These are phyloP conservation scores for Electrona antarctica DNA, from an alignment of 2,113 vertebrate genomes.

Conservation along the genomic window DNA sequence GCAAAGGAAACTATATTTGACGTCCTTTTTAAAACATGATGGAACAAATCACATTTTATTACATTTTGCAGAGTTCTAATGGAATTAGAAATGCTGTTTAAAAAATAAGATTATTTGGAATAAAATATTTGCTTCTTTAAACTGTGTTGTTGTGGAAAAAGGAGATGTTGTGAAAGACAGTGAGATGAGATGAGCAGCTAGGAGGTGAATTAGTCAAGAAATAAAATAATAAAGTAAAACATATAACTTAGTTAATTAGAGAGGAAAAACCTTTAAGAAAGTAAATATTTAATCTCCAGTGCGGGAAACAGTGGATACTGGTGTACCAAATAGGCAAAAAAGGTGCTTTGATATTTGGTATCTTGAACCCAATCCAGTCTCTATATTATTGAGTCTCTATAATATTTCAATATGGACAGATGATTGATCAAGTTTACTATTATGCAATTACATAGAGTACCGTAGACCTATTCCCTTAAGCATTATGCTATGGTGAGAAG, in stretches of 20 bases:
- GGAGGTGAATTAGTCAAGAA: conserved; percentile 66
- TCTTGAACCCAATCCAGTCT: no score
- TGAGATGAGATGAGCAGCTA: conserved; percentile 48
- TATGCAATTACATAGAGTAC: conserved; percentile 7
- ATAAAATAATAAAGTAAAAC: conserved; percentile 54
- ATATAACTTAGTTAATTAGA: conserved; percentile 44
- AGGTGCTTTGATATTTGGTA: no score
- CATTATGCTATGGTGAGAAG: no score
- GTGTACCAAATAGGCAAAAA: conserved; percentile 15
- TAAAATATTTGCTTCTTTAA: conserved; percentile 76
- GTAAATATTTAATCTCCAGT: no score
- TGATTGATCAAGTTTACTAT: neutral
- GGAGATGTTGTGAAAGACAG: conserved; percentile 67
- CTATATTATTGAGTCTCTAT: neutral
- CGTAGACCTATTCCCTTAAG: no score
- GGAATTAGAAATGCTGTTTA: conserved; percentile 74
- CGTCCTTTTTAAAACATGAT: conserved; percentile 65
- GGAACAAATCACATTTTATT: conserved; percentile 69
- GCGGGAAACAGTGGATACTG: conserved; percentile 4
- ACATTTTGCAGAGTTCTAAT: conserved; percentile 72
- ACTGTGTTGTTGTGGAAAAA: conserved; percentile 71
- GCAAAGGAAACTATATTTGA: conserved; percentile 61
- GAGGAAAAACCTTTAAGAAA: conserved; percentile 35
- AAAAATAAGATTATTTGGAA: conserved; percentile 77
- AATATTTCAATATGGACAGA: no score